Conservation (phyloP, 2,888 invertebrate species). For the Bimastos eiseni region DNA sequence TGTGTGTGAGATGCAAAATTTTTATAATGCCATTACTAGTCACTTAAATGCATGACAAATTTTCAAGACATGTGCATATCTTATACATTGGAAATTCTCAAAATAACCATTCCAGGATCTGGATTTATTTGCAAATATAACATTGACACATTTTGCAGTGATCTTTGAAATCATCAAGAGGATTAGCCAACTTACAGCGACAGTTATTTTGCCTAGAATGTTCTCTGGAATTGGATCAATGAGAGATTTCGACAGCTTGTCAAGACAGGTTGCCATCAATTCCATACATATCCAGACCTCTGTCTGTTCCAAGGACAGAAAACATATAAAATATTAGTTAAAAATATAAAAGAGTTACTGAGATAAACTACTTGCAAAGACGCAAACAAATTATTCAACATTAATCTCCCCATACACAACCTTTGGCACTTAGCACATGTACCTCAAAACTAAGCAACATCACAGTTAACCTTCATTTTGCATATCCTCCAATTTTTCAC, state of each 20-base stretch:
- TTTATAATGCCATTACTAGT: not conserved
- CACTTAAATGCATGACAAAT: not conserved
- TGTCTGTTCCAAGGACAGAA: slow-evolving; percentile 48
- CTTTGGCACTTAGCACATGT: no score
- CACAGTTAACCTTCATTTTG: no score
- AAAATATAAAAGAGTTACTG: not conserved
- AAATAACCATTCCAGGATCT: not conserved
- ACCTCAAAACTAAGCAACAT: no score
- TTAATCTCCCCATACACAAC: not conserved
- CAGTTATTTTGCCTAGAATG: slow-evolving; percentile 93
- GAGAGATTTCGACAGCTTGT: slow-evolving; percentile 81
- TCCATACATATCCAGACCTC: slow-evolving; percentile 99
- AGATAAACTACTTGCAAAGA: not conserved
- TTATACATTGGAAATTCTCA: not conserved
- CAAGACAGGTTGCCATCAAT: slow-evolving; percentile 97
- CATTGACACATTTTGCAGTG: not conserved
- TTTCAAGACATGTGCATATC: not conserved
- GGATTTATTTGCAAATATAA: not conserved
- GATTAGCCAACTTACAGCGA: slow-evolving; percentile 67
- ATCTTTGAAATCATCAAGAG: not conserved
- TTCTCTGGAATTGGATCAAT: slow-evolving; percentile 90
- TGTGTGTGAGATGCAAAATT: not conserved
- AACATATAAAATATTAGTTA: not conserved
- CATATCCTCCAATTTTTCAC: no score
- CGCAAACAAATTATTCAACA: not conserved